Percentiles rank a stretch among this genome's conserved stretches.
Conservation (phyloP, 1,140 invertebrate species). For the Atta colombica region DNA sequence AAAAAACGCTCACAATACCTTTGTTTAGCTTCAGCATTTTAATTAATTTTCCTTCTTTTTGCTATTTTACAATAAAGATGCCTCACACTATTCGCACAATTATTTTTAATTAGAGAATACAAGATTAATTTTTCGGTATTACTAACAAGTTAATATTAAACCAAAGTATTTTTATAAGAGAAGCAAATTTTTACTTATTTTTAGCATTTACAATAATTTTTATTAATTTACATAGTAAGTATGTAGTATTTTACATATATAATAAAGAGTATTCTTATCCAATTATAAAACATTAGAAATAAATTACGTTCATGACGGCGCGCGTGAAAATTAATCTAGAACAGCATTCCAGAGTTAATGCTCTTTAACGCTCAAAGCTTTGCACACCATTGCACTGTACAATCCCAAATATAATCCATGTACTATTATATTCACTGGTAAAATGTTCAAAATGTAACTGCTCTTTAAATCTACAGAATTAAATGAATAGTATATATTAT, state of each 20-base stretch:
- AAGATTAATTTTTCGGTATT: conserved; percentile 7
- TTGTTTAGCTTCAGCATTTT: conserved; percentile 19
- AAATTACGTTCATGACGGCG: conserved; percentile 7
- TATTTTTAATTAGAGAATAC: conserved; percentile 45
- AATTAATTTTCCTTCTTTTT: conserved; percentile 40
- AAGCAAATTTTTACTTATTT: not conserved
- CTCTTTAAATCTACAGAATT: not conserved
- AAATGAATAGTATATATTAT: not conserved
- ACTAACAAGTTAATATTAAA: not conserved
- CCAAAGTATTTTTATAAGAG: not conserved
- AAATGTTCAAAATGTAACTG: conserved; percentile 12
- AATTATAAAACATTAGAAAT: conserved; percentile 12
- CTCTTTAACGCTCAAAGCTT: conserved; percentile 45
- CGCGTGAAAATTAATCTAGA: conserved; percentile 42
- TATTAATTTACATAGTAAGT: not conserved
- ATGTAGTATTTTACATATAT: not conserved
- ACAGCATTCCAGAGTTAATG: conserved; percentile 27
- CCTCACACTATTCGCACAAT: not conserved
- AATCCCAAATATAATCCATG: conserved; percentile 16
- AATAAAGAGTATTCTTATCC: not conserved
- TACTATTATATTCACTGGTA: conserved; percentile 17
- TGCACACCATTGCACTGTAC: conserved; percentile 15
- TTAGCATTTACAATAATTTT: not conserved
- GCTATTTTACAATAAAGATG: not conserved
- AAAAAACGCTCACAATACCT: conserved; percentile 36